A percentile compares a stretch with the other conserved stretches of the same genome.
Evolutionary conservation across 2,113 vertebrate genomes (phyloP).

Genomic region (Dascyllus trimaculatus): DNA sequence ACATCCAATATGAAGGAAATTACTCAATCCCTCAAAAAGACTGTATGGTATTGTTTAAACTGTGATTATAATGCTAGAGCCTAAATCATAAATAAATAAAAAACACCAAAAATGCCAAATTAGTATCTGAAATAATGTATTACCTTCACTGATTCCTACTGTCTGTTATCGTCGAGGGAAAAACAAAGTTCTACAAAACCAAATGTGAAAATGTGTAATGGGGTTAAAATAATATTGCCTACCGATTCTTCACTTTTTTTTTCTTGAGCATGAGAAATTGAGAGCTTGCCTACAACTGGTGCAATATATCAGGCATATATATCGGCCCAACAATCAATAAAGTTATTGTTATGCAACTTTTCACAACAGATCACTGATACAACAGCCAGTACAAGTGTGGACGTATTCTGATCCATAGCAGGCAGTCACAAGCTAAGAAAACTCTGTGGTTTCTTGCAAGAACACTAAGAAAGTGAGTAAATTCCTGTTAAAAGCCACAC

Average conservation of each 20-base stretch:
- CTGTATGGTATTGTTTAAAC: not conserved
- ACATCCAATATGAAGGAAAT: not conserved
- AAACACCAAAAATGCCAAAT: not conserved
- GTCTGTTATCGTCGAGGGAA: not conserved
- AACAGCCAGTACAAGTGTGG: not conserved
- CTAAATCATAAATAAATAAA: not conserved
- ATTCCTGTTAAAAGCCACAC: not conserved
- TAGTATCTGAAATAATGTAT: not conserved
- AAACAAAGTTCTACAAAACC: not conserved
- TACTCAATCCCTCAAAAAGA: not conserved
- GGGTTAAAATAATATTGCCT: not conserved
- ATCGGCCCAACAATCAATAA: constrained; percentile 8
- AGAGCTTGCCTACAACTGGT: not conserved
- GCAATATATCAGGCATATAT: not conserved
- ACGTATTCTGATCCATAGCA: not conserved
- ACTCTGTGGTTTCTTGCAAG: not conserved
- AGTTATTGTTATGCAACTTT: not conserved
- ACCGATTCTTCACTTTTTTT: not conserved
- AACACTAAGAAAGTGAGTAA: not conserved
- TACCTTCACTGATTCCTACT: not conserved
- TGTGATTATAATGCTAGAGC: not conserved
- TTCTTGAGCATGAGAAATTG: not conserved
- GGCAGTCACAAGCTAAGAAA: not conserved
- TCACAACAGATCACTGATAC: not conserved
- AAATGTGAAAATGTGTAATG: not conserved